Conservation (phyloP, 2,113 vertebrate species). For the Microtus pennsylvanicus region DNA sequence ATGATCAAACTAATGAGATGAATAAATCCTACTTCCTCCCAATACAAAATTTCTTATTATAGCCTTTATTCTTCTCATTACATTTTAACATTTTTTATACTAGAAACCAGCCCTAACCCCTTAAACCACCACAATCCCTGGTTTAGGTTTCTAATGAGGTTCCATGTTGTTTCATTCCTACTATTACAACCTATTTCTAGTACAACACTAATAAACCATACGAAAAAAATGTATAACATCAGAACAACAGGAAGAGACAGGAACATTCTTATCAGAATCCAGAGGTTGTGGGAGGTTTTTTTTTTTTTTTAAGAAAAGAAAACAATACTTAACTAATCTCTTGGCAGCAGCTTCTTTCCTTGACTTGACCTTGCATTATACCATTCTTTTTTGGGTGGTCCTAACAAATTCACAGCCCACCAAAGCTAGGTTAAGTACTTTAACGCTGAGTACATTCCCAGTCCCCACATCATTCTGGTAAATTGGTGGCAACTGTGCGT, state of each 20-base stretch:
- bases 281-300: background rate
- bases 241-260: background rate
- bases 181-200: background rate
- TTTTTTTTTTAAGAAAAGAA: background rate
- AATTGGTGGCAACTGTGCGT: background rate
- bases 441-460: background rate
- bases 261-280: background rate
- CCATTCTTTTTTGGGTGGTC: background rate
- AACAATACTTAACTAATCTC: slow-evolving; percentile 45
- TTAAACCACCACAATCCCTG: background rate
- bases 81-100: slow-evolving; percentile 48
- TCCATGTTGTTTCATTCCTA: background rate
- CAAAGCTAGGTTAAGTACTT: background rate
- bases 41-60: background rate
- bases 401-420: background rate
- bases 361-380: background rate
- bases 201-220: background rate
- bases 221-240: background rate
- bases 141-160: background rate
- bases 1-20: slow-evolving; percentile 16
- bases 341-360: slow-evolving; percentile 6
- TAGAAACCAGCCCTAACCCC: background rate
- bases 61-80: background rate
- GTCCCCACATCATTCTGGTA: background rate
- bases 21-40: slow-evolving; percentile 29